These are phyloP conservation scores for Galeopsomyia nigrocyanea DNA, from an alignment of 2,888 invertebrate genomes.

Conservation along the genomic window DNA sequence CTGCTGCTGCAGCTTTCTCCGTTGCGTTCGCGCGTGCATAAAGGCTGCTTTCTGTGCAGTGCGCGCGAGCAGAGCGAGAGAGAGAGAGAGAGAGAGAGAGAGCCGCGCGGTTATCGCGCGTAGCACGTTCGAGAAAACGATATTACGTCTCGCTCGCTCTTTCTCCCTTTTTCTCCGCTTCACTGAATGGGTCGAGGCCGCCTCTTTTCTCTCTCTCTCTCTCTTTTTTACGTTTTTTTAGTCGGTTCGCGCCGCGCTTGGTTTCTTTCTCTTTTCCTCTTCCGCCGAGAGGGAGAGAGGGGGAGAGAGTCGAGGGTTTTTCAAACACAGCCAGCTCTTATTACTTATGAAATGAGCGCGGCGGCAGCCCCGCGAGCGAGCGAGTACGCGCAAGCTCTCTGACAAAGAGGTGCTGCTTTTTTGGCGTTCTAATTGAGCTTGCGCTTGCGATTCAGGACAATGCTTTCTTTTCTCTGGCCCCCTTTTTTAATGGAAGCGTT, in stretches of 20 bases:
- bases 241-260: too few species aligned
- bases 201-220: background rate
- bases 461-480: too few species aligned
- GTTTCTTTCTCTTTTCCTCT: too few species aligned
- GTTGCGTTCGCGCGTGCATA: constrained; percentile 1
- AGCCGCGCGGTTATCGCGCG: constrained; percentile 46
- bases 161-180: background rate
- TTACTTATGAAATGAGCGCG: constrained; percentile 18
- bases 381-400: too few species aligned
- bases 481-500: too few species aligned
- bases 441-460: too few species aligned
- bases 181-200: too few species aligned
- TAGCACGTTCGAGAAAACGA: constrained; percentile 46
- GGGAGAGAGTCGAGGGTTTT: too few species aligned
- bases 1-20: too few species aligned
- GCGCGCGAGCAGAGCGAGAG: too few species aligned
- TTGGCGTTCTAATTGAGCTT: background rate
- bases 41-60: constrained; percentile 1
- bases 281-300: too few species aligned
- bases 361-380: background rate
- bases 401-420: background rate
- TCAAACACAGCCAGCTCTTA: background rate
- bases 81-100: too few species aligned
- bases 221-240: background rate
- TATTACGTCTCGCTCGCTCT: constrained; percentile 37